Evolutionary conservation across 2,888 invertebrate genomes (phyloP).

Genomic region (Operophtera brumata): DNA sequence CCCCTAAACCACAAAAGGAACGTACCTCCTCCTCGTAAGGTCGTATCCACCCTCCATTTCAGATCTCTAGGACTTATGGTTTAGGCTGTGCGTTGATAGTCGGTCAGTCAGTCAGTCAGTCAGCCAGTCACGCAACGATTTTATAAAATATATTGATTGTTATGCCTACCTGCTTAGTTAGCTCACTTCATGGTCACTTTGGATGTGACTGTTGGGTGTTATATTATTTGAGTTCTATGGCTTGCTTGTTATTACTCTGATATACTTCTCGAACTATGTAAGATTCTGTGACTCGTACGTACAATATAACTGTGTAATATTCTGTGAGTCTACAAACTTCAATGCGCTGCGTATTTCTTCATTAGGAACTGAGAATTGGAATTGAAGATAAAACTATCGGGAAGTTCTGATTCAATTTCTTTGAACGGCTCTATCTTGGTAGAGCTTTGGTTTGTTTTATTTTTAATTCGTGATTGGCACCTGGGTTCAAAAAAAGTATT

Average conservation of each 20-base stretch:
- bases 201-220: too few species aligned
- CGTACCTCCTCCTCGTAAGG: too few species aligned
- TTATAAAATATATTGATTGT: too few species aligned
- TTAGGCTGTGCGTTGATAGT: too few species aligned
- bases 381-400: constrained; percentile 23
- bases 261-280: constrained; percentile 1
- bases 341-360: constrained; percentile 40
- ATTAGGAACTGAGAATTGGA: constrained; percentile 30
- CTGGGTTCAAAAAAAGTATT: not conserved
- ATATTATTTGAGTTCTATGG: not conserved
- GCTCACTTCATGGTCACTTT: too few species aligned
- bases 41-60: too few species aligned
- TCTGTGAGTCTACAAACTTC: constrained; percentile 19
- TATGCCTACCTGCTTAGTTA: too few species aligned
- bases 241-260: not conserved
- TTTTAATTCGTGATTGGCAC: constrained; percentile 1
- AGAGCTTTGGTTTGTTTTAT: constrained; percentile 1
- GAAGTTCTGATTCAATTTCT: constrained; percentile 25
- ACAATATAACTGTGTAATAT: constrained; percentile 2
- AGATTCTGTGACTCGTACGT: constrained; percentile 1
- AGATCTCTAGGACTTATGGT: too few species aligned
- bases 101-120: too few species aligned
- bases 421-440: constrained; percentile 11
- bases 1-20: too few species aligned
- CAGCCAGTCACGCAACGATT: too few species aligned